These are phyloP conservation scores for Pyrgus malvae DNA, from an alignment of 2,888 invertebrate species.

Conservation along the genomic window DNA sequence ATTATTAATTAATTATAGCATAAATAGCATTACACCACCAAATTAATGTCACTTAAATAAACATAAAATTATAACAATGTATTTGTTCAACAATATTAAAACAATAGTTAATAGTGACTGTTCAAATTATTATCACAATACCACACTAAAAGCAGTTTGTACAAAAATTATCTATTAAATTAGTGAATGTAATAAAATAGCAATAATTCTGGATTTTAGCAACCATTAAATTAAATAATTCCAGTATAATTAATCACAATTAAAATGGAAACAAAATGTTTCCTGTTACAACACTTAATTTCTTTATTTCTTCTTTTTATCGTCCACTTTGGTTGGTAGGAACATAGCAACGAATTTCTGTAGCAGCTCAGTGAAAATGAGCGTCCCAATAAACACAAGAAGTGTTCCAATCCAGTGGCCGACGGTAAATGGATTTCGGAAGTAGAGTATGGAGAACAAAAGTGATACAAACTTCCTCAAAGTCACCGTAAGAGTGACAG, in stretches of 20 bases:
- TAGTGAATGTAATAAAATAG: neutral
- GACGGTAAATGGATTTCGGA: constrained; percentile 95
- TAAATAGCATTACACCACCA: too few relatives aligned
- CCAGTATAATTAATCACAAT: too few relatives aligned
- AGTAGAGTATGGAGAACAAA: constrained; percentile 97
- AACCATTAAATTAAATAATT: too few relatives aligned
- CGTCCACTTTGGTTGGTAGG: constrained; percentile 48
- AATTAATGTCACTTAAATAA: too few relatives aligned
- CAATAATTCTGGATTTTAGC: neutral
- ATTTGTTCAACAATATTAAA: neutral
- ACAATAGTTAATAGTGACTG: neutral
- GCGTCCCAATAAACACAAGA: constrained; percentile 95
- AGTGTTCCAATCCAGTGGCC: constrained; percentile 95
- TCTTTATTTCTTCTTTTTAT: constrained; percentile 47
- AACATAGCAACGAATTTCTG: constrained; percentile 71
- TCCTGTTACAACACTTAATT: neutral
- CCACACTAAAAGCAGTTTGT: neutral
- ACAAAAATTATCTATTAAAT: neutral
- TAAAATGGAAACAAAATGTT: neutral
- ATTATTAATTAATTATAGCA: too few relatives aligned
- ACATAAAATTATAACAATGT: too few relatives aligned
- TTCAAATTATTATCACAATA: constrained; percentile 9
- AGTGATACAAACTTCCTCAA: constrained; percentile 97
- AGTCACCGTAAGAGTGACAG: constrained; percentile 97
- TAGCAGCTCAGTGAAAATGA: constrained; percentile 93